Conservation (phyloP, 2,888 invertebrate species). For the Cephalotes varians region DNA sequence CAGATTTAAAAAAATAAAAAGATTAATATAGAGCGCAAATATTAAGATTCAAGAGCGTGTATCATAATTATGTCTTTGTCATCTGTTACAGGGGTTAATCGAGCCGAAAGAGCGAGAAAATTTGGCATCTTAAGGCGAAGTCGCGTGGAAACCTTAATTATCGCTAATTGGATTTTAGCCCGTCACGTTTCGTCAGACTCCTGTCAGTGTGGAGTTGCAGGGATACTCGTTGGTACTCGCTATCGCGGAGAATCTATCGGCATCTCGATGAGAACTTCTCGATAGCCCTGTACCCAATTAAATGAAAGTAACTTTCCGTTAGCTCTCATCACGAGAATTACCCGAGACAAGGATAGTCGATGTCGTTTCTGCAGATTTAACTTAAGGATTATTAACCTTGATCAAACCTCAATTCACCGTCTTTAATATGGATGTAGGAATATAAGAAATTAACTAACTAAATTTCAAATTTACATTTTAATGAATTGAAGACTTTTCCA, state of each 20-base stretch:
- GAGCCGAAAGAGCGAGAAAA: slow-evolving; percentile 30
- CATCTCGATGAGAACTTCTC: slow-evolving; percentile 54
- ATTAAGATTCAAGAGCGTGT: not conserved
- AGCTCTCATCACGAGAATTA: slow-evolving; percentile 34
- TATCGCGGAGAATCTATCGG: slow-evolving; percentile 51
- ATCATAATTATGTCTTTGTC: not conserved
- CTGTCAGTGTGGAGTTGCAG: slow-evolving; percentile 52
- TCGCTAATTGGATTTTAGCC: slow-evolving; percentile 63
- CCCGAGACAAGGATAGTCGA: slow-evolving; percentile 2
- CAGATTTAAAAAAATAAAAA: not conserved
- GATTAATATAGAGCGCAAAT: not conserved
- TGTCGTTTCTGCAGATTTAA: slow-evolving; percentile 30
- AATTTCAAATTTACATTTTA: not conserved
- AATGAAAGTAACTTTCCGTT: slow-evolving; percentile 54
- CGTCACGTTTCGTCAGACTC: slow-evolving; percentile 63
- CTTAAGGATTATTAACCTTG: slow-evolving; percentile 26
- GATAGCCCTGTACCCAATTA: slow-evolving; percentile 47
- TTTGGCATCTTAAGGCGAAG: slow-evolving; percentile 19
- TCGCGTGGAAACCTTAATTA: slow-evolving; percentile 59
- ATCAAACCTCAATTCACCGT: not conserved
- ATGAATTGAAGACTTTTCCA: not conserved
- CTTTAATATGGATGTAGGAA: not conserved
- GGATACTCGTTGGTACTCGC: slow-evolving; percentile 14
- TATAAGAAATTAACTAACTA: not conserved
- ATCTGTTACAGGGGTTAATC: slow-evolving; percentile 19